A percentile compares a stretch with the other conserved stretches of the same genome.
Evolutionary conservation across 2,113 vertebrate species (phyloP).

Genomic region (Hippocampus comes): DNA sequence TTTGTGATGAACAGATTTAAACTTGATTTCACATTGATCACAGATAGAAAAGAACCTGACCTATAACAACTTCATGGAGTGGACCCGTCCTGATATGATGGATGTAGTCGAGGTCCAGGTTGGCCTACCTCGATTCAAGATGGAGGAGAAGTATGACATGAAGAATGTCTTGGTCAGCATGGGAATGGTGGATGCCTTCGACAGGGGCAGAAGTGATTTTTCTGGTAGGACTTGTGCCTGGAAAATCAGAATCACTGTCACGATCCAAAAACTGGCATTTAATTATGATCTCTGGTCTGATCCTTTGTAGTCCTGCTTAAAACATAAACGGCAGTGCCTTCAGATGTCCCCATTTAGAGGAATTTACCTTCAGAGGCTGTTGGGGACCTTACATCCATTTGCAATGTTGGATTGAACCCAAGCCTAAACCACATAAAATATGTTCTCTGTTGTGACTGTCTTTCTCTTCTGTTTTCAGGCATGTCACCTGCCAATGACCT

Average conservation of each 20-base stretch:
- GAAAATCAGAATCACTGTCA: neutral
- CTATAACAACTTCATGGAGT: conserved; percentile 74
- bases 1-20: neutral
- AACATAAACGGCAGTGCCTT: too few relatives aligned
- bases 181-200: conserved; percentile 82
- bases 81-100: conserved; percentile 75
- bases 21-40: neutral
- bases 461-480: conserved; percentile 50
- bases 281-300: neutral
- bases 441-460: neutral
- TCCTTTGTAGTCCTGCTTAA: too few relatives aligned
- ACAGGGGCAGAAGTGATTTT: conserved; percentile 65
- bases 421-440: too few relatives aligned
- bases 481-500: conserved; percentile 78
- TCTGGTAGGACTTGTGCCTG: conserved; percentile 50
- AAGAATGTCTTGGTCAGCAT: conserved; percentile 67
- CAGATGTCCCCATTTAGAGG: too few relatives aligned
- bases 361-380: too few relatives aligned
- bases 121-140: conserved; percentile 76
- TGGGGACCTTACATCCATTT: too few relatives aligned
- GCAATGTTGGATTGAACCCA: too few relatives aligned
- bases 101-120: conserved; percentile 63
- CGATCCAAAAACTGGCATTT: neutral
- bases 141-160: conserved; percentile 79
- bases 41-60: conserved; percentile 79